Base-by-base conservation (phyloP, 2,888 invertebrate species). In the Elegia similella region DNA sequence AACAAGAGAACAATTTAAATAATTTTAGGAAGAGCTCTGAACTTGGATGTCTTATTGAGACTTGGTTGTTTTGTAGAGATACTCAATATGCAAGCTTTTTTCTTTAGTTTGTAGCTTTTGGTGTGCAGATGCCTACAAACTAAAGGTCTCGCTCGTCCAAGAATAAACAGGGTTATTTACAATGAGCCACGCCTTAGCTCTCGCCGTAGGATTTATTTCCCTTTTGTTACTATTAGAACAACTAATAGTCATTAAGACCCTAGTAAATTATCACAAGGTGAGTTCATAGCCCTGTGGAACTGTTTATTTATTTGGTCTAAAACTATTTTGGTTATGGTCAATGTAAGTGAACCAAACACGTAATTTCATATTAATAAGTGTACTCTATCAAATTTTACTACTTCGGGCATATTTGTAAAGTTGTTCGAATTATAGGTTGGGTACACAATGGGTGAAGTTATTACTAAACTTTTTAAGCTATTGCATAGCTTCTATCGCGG, bases 181-280 rank as follows among this genome's bases (percentile, higher is more conserved):
- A 53, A 54, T 57, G 59, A 63, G 62, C 55, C 60, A 50, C 50
- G 57, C 30, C 54, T 53, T 52, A 32, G 43, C 62, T 60, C 42
- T 61, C 60, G 67, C 59, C 57, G 34, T 50, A 52, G 60, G 67
- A 75, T 73, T 74, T 78, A 75, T 76, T 65, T 69, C 62, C 64
- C 62, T 70, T 72, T 72, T 66, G 65, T 70, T 70, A 68, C 66
- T 75, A 72, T 70, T 73, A 69, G 61, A 66, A 67, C 64, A 59
- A 69, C 59, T 70, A 70, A 68, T 69, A 71, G 67, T 70, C 69
- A 73, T 73, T 74, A 76, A 62, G 66, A 62, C 59, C 66, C 65
- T 34, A 55, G 46, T 38, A 55, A 55, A 56, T 48, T 48, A 42
- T 48, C 48, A 42, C 34, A 16, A 44, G 46, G 55, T 38, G 17